phyloP scores from a whole-genome alignment of 2,797 vertebrate species.

The Phrynocephalus guinanensis region DNA sequence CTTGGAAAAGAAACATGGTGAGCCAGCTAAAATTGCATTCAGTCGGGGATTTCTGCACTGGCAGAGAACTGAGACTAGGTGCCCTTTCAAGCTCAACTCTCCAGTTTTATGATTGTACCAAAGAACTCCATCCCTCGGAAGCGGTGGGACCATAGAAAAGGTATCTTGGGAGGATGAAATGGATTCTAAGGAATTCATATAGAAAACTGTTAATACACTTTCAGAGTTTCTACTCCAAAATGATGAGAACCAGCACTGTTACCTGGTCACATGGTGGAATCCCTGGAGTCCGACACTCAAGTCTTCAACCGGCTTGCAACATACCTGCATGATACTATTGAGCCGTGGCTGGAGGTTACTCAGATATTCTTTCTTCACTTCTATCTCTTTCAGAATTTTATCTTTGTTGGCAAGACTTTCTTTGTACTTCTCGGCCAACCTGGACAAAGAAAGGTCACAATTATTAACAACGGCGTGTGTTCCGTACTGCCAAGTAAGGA shows the following conservation, averaged over 20 bases:
- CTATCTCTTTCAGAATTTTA: slow-evolving; percentile 96
- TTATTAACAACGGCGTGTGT: background rate
- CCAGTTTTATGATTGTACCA: too few relatives aligned
- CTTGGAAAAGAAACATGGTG: too few relatives aligned
- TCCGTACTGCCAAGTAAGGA: too few relatives aligned
- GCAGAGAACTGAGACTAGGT: too few relatives aligned
- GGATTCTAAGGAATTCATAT: background rate
- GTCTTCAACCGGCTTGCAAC: background rate
- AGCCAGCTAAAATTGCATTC: too few relatives aligned
- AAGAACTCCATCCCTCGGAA: background rate
- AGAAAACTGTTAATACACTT: background rate
- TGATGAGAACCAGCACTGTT: too few relatives aligned
- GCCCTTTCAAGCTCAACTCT: too few relatives aligned
- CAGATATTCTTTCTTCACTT: slow-evolving; percentile 97
- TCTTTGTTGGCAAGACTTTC: slow-evolving; percentile 91
- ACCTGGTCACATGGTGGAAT: too few relatives aligned
- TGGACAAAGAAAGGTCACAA: slow-evolving; percentile 48
- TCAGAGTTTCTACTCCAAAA: background rate
- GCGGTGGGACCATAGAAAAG: background rate
- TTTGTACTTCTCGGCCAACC: slow-evolving; percentile 95
- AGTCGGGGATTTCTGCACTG: too few relatives aligned
- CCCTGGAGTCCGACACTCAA: too few relatives aligned
- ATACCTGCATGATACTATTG: slow-evolving; percentile 97
- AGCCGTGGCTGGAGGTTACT: slow-evolving; percentile 95
- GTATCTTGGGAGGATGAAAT: background rate